phyloP scores from a whole-genome alignment of 64 coral and sea anemone species.

The Acropora yongei region DNA sequence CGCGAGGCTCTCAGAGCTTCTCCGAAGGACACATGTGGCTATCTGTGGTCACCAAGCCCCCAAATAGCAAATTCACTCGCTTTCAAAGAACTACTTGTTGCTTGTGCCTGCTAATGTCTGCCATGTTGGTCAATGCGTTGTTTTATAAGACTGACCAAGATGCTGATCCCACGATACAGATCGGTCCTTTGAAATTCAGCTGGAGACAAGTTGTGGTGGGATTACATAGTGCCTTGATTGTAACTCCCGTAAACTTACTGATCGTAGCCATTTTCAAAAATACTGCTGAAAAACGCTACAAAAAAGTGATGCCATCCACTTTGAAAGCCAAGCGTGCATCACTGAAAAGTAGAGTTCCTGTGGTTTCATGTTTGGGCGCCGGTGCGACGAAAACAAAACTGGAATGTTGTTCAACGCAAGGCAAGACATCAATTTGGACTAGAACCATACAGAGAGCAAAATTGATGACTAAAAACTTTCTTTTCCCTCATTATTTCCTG shows the following conservation, averaged over 20 bases:
- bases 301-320: not conserved
- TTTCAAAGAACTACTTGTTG: slow-evolving; percentile 54
- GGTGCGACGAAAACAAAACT: not conserved
- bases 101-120: slow-evolving; percentile 18
- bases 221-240: slow-evolving; percentile 51
- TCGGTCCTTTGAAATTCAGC: slow-evolving; percentile 60
- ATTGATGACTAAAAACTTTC: slow-evolving; percentile 5
- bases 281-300: not conserved
- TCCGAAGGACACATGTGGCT: slow-evolving; percentile 63
- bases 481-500: slow-evolving; percentile 18
- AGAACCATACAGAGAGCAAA: not conserved
- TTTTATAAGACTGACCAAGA: slow-evolving; percentile 51
- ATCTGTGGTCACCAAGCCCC: slow-evolving; percentile 53
- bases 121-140: slow-evolving; percentile 63
- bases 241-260: slow-evolving; percentile 34
- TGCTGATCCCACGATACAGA: slow-evolving; percentile 51
- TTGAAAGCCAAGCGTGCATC: not conserved
- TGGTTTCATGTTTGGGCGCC: not conserved
- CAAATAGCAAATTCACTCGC: slow-evolving; percentile 55
- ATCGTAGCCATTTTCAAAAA: slow-evolving; percentile 31
- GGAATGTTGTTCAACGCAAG: not conserved
- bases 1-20: not conserved
- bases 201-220: slow-evolving; percentile 74
- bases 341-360: not conserved
- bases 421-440: not conserved